Conservation (phyloP, 2,113 vertebrate species). For the Tichodroma muraria region DNA sequence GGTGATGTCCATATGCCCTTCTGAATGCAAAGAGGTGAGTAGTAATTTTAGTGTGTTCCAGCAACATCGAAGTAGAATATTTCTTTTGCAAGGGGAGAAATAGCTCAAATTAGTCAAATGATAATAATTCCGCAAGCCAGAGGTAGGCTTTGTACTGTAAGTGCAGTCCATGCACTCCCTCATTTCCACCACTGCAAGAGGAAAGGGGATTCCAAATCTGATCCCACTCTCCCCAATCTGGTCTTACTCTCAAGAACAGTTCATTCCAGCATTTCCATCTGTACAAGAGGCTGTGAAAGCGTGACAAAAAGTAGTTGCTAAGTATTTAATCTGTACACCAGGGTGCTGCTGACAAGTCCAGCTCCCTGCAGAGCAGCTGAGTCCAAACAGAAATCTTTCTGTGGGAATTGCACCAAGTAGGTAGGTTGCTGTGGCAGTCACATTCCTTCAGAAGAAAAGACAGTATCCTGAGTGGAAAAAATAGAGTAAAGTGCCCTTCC, state of each 20-base stretch:
- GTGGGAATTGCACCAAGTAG: neutral
- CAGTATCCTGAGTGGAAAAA: neutral
- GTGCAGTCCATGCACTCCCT: neutral
- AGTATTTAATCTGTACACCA: neutral
- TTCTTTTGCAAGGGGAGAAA: neutral
- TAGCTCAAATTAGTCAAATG: neutral
- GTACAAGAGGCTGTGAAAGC: neutral
- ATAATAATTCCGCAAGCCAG: neutral
- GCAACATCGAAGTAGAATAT: neutral
- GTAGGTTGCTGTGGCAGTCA: neutral
- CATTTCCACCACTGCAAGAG: neutral
- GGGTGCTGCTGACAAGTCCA: neutral
- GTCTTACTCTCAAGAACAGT: neutral
- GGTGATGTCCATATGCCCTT: neutral
- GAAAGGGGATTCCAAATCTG: neutral
- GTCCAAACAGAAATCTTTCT: neutral
- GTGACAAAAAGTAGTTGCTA: neutral
- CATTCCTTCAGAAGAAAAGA: neutral
- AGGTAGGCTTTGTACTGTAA: neutral
- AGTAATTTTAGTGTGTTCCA: neutral
- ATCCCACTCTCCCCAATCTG: neutral
- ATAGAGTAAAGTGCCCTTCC: neutral
- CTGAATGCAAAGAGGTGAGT: neutral
- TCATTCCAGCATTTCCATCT: neutral
- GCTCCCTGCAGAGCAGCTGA: neutral